These are phyloP conservation scores for Drosophila anceps DNA, from an alignment of 2,888 invertebrate species.

Conservation along the genomic window DNA sequence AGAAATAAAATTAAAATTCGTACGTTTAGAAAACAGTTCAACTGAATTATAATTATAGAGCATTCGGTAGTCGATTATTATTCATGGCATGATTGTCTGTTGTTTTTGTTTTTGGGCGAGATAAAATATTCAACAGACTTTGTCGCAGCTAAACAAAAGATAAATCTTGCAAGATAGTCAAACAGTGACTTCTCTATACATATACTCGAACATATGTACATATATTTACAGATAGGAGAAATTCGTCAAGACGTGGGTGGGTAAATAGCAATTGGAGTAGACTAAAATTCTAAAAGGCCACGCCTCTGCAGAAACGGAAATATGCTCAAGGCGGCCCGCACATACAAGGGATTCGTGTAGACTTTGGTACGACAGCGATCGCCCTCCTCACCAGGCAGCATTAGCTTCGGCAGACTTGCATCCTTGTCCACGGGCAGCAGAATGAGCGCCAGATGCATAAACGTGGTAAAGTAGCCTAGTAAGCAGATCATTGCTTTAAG, in stretches of 20 bases:
- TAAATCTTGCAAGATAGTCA: conserved; percentile 62
- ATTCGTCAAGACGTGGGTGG: conserved; percentile 30
- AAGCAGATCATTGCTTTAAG: not conserved
- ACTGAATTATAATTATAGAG: not conserved
- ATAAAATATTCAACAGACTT: conserved; percentile 30
- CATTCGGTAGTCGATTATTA: conserved; percentile 1
- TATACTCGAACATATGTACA: too few species aligned
- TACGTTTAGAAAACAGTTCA: not conserved
- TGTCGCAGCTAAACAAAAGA: conserved; percentile 63
- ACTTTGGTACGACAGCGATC: conserved; percentile 79
- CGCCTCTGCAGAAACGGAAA: conserved; percentile 82
- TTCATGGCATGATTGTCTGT: not conserved
- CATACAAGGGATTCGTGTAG: conserved; percentile 83
- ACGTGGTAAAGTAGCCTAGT: conserved; percentile 78
- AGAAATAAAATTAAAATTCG: not conserved
- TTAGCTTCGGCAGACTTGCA: conserved; percentile 73
- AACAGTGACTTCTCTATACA: conserved; percentile 12
- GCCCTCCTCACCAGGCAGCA: conserved; percentile 77
- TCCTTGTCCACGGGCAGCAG: conserved; percentile 80
- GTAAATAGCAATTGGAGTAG: conserved; percentile 4
- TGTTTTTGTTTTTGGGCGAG: conserved; percentile 24
- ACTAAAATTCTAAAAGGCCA: conserved; percentile 78
- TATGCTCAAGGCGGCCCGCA: conserved; percentile 78
- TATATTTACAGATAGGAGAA: conserved; percentile 25
- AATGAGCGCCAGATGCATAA: conserved; percentile 76